These are phyloP conservation scores for Bothrops jararaca DNA, from an alignment of 2,113 vertebrate species.

Conservation along the genomic window DNA sequence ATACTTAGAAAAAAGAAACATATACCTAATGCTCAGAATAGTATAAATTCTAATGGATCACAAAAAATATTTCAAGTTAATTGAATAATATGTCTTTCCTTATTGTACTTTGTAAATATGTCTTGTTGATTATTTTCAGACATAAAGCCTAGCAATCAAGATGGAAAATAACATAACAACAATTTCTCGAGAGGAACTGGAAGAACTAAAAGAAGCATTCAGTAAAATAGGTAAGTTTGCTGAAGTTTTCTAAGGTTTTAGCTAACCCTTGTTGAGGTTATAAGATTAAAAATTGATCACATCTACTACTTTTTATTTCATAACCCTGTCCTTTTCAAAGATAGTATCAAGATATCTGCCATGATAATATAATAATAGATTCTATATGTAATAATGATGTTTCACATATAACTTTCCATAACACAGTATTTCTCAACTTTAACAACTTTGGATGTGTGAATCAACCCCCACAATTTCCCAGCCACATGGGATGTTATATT, in stretches of 20 bases:
- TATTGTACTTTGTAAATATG: not conserved
- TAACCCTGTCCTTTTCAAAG: not conserved
- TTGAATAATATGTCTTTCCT: not conserved
- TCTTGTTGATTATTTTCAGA: slow-evolving; percentile 47
- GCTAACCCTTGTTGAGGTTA: not conserved
- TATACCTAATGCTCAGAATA: not conserved
- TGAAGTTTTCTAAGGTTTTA: not conserved
- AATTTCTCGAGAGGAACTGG: slow-evolving; percentile 89
- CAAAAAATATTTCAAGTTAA: not conserved
- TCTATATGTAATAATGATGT: not conserved
- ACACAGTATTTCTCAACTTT: not conserved
- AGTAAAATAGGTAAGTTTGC: slow-evolving; percentile 84
- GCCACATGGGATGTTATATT: not conserved
- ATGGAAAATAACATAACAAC: slow-evolving; percentile 89
- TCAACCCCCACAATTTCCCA: not conserved
- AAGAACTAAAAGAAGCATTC: slow-evolving; percentile 90
- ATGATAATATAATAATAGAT: not conserved
- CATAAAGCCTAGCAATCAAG: slow-evolving; percentile 32
- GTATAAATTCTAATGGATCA: not conserved
- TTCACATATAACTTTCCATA: not conserved
- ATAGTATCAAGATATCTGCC: not conserved
- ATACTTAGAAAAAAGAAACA: not conserved
- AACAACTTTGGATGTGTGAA: not conserved
- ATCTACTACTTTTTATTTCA: not conserved
- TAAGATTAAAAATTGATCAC: not conserved